Evolutionary conservation across 2,888 invertebrate species (phyloP).

Genomic region (Iselma pallidipennis): DNA sequence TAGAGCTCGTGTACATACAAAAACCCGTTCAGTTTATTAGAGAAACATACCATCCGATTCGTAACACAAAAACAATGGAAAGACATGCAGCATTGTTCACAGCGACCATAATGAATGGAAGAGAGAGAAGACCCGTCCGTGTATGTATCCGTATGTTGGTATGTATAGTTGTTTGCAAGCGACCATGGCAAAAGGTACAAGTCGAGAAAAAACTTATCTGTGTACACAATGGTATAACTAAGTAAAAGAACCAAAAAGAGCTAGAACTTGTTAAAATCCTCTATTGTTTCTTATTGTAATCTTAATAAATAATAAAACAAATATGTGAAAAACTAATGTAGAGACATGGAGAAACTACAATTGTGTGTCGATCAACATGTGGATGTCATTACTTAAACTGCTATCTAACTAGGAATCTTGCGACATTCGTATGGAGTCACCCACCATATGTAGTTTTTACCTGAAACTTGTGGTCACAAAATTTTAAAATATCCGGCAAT

Average conservation of each 20-base stretch:
- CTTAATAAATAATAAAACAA: not conserved
- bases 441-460: not conserved
- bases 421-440: not conserved
- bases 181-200: not conserved
- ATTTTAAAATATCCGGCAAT: too few relatives aligned
- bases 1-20: constrained; percentile 10
- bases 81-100: constrained; percentile 19
- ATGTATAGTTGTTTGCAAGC: not conserved
- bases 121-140: not conserved
- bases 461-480: too few relatives aligned
- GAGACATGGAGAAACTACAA: not conserved
- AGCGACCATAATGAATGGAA: constrained; percentile 15
- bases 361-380: too few relatives aligned
- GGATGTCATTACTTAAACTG: not conserved
- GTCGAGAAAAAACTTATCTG: not conserved
- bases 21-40: constrained; percentile 18
- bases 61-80: constrained; percentile 15
- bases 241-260: not conserved
- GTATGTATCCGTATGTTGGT: not conserved
- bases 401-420: not conserved
- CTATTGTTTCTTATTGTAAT: not conserved
- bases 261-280: not conserved
- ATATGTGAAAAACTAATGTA: not conserved
- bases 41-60: constrained; percentile 20
- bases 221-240: not conserved